Evolutionary conservation across 2,797 vertebrate species (phyloP), one percentile per base, ranked within the genome.

Genomic region (Echiichthys vipera): DNA sequence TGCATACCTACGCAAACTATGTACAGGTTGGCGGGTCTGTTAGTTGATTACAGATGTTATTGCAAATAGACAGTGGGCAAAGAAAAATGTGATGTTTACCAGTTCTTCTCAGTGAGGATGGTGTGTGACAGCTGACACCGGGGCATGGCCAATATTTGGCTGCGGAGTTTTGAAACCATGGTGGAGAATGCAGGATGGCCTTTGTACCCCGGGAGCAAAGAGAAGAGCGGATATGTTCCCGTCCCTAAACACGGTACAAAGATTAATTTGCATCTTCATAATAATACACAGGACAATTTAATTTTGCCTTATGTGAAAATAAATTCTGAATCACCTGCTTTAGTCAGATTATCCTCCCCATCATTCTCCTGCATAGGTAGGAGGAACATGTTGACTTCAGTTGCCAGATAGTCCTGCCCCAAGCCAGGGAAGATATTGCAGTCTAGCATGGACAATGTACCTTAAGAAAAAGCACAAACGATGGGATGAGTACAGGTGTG

Each of bases 91-190:
- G 17, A 39, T 17, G 15, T 51, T 81, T 89, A 97, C 96, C 97
- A 98, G 92, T 97, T 98, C 86, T 97, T 97, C 84, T 98, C 97
- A 0, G 96, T 97, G 71, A 97, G 96, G 73, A 97, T 97, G 11
- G 96, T 97, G 85, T 98, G 97, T 0, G 95, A 97, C 43, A 97
- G 95, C 90, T 97, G 96, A 7, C 95, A 96, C 76, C 96, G 95
- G 1, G 96, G 94, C 96, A 97, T 96, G 65, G 96, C 95, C 86
- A 96, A 93, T 49, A 97, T 93, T 74, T 97, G 96, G 86, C 95
- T 96, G 51, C 96, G 92, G 13, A 97, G 94, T 87, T 96, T 96
- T 68, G 93, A 95, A 53, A 96, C 91, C 88, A 96, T 89, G 0
- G 95, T 94, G 75, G 95, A 95, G 86, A 97, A 97, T 53, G 94